Conservation (phyloP, 2,797 vertebrate genomes). For the Thunnus albacares region DNA sequence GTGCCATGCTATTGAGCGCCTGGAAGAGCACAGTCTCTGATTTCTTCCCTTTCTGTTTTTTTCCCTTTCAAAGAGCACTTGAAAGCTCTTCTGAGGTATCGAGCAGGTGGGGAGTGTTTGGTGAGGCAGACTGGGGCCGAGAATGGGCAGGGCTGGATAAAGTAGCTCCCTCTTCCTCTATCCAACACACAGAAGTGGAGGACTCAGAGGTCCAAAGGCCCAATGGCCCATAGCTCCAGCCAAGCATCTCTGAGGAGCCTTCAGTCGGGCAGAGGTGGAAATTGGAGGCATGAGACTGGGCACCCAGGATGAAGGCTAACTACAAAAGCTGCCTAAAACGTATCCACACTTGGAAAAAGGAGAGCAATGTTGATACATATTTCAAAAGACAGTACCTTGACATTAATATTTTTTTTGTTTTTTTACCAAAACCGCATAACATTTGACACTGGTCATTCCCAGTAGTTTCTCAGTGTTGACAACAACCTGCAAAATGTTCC, state of each 20-base stretch:
- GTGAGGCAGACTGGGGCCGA: conserved; percentile 53
- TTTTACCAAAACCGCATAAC: not conserved
- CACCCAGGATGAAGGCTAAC: conserved; percentile 65
- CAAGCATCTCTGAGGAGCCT: conserved; percentile 74
- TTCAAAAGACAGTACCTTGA: conserved; percentile 44
- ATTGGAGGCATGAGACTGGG: conserved; percentile 57
- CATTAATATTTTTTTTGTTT: not conserved
- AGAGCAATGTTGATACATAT: conserved; percentile 46
- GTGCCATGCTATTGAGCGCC: conserved; percentile 87
- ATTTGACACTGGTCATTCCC: not conserved
- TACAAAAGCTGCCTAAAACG: conserved; percentile 72
- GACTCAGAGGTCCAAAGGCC: conserved; percentile 85
- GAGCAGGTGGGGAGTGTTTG: conserved; percentile 87
- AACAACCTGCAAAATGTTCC: not conserved
- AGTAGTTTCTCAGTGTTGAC: conserved; percentile 2
- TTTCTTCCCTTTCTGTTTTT: conserved; percentile 82
- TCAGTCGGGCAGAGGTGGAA: conserved; percentile 73
- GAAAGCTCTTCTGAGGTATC: conserved; percentile 92
- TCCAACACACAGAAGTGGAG: conserved; percentile 72
- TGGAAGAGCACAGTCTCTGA: conserved; percentile 88
- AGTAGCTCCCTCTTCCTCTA: conserved; percentile 67
- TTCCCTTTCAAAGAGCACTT: conserved; percentile 92
- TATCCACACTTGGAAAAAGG: conserved; percentile 53
- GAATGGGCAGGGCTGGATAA: conserved; percentile 67
- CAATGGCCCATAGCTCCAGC: conserved; percentile 77